Base-by-base conservation (phyloP, 1,140 invertebrate species). In the Hycleus cichorii region DNA sequence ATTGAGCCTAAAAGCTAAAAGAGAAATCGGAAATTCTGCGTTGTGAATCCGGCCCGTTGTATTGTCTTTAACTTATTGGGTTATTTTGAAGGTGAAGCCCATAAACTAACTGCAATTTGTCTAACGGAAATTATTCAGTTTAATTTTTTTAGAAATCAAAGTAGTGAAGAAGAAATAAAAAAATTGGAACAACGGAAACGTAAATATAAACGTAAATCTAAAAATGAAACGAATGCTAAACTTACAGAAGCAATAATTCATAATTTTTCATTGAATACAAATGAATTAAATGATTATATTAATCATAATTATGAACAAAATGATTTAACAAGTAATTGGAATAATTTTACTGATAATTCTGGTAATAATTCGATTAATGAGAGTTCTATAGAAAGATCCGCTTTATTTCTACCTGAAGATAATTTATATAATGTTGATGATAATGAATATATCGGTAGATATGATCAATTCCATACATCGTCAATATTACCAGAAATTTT, bases 161-260 rank as follows among this genome's bases (percentile, higher is more conserved):
- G 51, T 38, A 63, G 59, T 32, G 32, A 59, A 44, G 47, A 59
- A 26, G 47, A 59, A 26, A 49, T 63, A 39, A 52, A 59, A n/a
- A 48, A 46, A 43, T 25, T 63, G 38, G 51, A 63, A 26, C 57
- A 59, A 25, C 24, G 38, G 8, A 56, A 59, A 48, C 40, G 32
- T 3, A 63, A 56, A 50, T 59, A 60, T 18, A 59, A 54, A 38
- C 39, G 60, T 5, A 59, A 59, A 47, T 10, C 42, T 6, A 59
- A 57, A 48, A 50, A 39, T 25, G 27, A 45, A 9, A 12, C n/a
- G 9, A 27, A 47, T 43, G 55, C 9, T 24, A 46, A 53, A 46
- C 51, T 8, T 32, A 3, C 4, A 4, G 32, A 4, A 32, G 7
- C 32, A 32, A 32, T 32, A 32, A 32, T 32, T 32, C 32, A 5